Evolutionary conservation across 1,140 invertebrate genomes (phyloP).

Genomic region (Panagrolaimus sp.): DNA sequence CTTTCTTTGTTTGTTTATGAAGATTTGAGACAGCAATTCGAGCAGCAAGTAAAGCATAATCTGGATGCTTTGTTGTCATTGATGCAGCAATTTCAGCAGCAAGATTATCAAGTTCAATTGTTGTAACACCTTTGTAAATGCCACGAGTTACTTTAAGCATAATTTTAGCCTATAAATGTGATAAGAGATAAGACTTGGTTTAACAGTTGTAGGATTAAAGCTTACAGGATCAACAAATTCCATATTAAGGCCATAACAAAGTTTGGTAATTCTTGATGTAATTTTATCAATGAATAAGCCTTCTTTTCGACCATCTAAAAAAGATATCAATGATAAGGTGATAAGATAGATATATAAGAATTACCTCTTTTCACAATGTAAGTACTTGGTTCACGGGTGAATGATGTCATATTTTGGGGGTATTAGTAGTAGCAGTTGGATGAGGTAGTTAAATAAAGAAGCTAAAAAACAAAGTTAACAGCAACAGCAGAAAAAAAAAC

Average conservation of each 20-base stretch:
- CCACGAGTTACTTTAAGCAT: constrained; percentile 74
- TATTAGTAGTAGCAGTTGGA: neutral
- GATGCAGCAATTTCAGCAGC: constrained; percentile 84
- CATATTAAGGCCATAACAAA: too few species aligned
- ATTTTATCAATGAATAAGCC: too few species aligned
- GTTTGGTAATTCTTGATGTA: too few species aligned
- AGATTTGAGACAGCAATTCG: constrained; percentile 91
- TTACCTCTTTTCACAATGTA: neutral
- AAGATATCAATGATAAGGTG: too few species aligned
- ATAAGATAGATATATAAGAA: too few species aligned
- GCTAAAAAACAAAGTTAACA: too few species aligned
- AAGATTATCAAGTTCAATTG: constrained; percentile 88
- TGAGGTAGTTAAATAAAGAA: too few species aligned
- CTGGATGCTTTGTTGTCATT: constrained; percentile 90
- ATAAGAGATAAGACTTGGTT: too few species aligned
- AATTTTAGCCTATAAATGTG: constrained; percentile 58
- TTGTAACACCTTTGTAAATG: constrained; percentile 89
- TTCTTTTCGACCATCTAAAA: too few species aligned
- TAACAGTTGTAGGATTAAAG: too few species aligned
- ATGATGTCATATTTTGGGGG: neutral
- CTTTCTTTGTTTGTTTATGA: constrained; percentile 72
- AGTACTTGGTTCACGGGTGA: neutral
- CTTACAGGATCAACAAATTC: too few species aligned
- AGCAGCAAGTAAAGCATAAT: constrained; percentile 90
- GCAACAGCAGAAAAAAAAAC: too few species aligned